Evolutionary conservation across 1,140 invertebrate genomes (phyloP), one percentile per base, ranked within the genome.

Genomic region (Camponotus vicinus): DNA sequence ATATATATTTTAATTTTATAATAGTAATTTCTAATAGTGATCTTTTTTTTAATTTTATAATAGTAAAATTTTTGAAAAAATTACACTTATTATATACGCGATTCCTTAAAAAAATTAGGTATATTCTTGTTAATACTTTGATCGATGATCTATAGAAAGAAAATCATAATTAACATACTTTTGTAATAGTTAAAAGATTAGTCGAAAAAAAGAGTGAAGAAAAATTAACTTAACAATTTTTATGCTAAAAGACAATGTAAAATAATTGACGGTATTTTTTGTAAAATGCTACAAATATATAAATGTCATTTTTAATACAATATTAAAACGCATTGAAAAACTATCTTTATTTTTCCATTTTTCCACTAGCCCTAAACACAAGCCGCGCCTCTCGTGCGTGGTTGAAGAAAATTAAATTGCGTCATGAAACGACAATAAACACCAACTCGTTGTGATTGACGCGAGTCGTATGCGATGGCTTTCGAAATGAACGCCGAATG

Each of bases 401-500:
- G 21, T 55, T 52, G 77, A 71, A 86, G 78, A 69, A 82, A 82
- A 70, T 86, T 49, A 61, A 70, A 63, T 34, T 45, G 37, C 85
- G 27, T 70, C 78, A 64, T 71, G 52, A 82, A 82, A 71, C 57
- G 76, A 52, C 49, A 57, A 77, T 87, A 85, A 85, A 87, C 79
- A 85, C 63, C 55, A 27, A 70, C 15, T 18, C 70, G 40, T 37
- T 32, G 80, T 75, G 73, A 78, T 73, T 75, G 86, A 84, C 59
- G 45, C 63, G 63, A 87, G 45, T 84, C 73, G 83, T 55, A 61
- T 45, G 71, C 73, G 82, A 66, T 37, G 86, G 63, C 69, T 76
- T 78, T 85, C 82, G 59, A 78, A 85, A 85, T 85, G 73, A 78
- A 85, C 73, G 61, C 61, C 71, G 71, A 64, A 32, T 78, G 59